These are phyloP conservation scores for Otolemur garnettii DNA, from an alignment of 2,113 vertebrate genomes.

Conservation along the genomic window DNA sequence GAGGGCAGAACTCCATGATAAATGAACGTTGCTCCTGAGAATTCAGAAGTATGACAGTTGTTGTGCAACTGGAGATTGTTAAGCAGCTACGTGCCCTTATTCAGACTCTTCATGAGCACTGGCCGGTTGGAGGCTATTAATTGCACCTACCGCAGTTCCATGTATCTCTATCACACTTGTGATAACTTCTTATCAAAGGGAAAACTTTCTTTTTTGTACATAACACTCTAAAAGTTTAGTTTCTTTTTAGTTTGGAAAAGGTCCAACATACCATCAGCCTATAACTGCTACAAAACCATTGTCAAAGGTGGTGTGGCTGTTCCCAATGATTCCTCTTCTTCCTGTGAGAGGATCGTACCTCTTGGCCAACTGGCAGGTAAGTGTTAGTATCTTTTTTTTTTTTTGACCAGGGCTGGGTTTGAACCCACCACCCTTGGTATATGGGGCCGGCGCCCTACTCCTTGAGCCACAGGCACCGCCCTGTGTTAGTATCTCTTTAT, in stretches of 20 bases:
- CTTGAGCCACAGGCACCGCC: no score
- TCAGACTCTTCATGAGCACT: not conserved
- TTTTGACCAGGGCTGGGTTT: no score
- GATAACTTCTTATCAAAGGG: not conserved
- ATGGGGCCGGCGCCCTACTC: no score
- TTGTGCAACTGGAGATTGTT: not conserved
- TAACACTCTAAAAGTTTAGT: not conserved
- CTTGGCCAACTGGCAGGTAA: not conserved
- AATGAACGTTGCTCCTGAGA: not conserved
- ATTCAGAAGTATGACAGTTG: not conserved
- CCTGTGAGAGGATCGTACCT: not conserved
- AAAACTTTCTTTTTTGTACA: not conserved
- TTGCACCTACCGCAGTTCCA: not conserved
- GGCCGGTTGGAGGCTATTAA: not conserved
- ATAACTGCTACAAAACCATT: not conserved
- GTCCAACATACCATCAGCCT: not conserved
- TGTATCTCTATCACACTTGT: not conserved
- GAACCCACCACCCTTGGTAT: no score
- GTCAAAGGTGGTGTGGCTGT: not conserved
- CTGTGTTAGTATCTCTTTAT: not conserved
- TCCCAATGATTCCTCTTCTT: not conserved
- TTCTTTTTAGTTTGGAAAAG: slow-evolving; percentile 37
- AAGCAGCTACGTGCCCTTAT: not conserved
- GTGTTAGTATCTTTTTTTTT: not conserved
- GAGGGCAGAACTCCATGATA: not conserved